Conservation (phyloP, 2,113 vertebrate genomes). For the Amia ocellicauda region DNA sequence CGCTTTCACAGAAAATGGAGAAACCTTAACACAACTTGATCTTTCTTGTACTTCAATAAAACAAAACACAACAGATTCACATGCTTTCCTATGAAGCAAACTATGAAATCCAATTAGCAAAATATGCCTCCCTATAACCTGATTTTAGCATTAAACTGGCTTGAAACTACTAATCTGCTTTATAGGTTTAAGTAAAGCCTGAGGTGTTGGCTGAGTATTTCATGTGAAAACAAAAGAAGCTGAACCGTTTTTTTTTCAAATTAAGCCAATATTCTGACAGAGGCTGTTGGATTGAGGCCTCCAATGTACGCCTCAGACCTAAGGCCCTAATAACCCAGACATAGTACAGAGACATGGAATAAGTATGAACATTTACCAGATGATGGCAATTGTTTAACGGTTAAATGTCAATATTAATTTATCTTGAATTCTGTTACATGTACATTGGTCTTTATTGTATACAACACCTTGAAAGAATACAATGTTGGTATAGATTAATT, state of each 20-base stretch:
- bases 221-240: slow-evolving; percentile 61
- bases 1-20: too few relatives aligned
- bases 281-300: slow-evolving; percentile 48
- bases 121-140: slow-evolving; percentile 41
- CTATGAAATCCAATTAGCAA: slow-evolving; percentile 43
- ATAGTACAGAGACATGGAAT: slow-evolving; percentile 31
- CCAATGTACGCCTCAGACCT: slow-evolving; percentile 47
- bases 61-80: slow-evolving; percentile 20
- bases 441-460: slow-evolving; percentile 20
- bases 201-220: slow-evolving; percentile 68
- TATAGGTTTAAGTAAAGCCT: slow-evolving; percentile 53
- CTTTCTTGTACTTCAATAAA: too few relatives aligned
- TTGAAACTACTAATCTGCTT: slow-evolving; percentile 31
- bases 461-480: slow-evolving; percentile 21
- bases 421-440: slow-evolving; percentile 25
- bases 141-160: slow-evolving; percentile 50
- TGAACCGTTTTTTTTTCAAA: slow-evolving; percentile 45
- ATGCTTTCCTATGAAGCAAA: slow-evolving; percentile 36
- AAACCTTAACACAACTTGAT: too few relatives aligned
- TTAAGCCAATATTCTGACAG: slow-evolving; percentile 63
- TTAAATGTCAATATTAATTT: too few relatives aligned
- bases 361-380: too few relatives aligned
- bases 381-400: too few relatives aligned
- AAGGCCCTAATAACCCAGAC: slow-evolving; percentile 43
- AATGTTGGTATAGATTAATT: slow-evolving; percentile 34